Conservation (phyloP, 2,797 vertebrate species). For the Moxostoma hubbsi region DNA sequence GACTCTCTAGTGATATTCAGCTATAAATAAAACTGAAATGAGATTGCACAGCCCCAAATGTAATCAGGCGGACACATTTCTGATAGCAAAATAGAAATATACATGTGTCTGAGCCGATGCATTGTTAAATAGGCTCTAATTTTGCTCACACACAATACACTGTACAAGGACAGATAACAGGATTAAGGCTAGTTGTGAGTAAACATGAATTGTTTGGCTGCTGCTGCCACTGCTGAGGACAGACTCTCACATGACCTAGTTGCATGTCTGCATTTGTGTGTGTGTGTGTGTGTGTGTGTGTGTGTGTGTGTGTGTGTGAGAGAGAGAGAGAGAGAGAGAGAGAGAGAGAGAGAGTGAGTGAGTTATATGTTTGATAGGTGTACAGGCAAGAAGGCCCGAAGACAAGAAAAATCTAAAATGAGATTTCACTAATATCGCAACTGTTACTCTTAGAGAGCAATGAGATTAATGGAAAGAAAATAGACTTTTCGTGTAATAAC, state of each 20-base stretch:
- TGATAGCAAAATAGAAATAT: slow-evolving; percentile 14
- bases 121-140: slow-evolving; percentile 54
- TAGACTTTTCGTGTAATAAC: too few relatives aligned
- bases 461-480: too few relatives aligned
- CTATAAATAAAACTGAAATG: slow-evolving; percentile 23
- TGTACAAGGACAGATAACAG: slow-evolving; percentile 43
- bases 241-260: slow-evolving; percentile 13
- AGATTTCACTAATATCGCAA: too few relatives aligned
- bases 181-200: slow-evolving; percentile 51
- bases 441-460: too few relatives aligned
- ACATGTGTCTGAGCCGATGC: slow-evolving; percentile 29
- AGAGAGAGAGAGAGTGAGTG: not conserved
- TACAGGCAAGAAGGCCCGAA: not conserved
- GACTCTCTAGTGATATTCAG: slow-evolving; percentile 28
- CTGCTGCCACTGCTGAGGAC: slow-evolving; percentile 22
- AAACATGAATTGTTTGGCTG: slow-evolving; percentile 36
- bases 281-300: too few relatives aligned
- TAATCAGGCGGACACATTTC: slow-evolving; percentile 21
- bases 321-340: too few relatives aligned
- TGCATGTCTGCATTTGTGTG: slow-evolving; percentile 7
- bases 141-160: slow-evolving; percentile 39
- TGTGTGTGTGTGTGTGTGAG: too few relatives aligned
- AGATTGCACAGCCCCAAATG: slow-evolving; percentile 17
- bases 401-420: too few relatives aligned
- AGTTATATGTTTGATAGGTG: not conserved